Conservation (phyloP, 2,888 invertebrate species). For the Drosophila mayaguana region DNA sequence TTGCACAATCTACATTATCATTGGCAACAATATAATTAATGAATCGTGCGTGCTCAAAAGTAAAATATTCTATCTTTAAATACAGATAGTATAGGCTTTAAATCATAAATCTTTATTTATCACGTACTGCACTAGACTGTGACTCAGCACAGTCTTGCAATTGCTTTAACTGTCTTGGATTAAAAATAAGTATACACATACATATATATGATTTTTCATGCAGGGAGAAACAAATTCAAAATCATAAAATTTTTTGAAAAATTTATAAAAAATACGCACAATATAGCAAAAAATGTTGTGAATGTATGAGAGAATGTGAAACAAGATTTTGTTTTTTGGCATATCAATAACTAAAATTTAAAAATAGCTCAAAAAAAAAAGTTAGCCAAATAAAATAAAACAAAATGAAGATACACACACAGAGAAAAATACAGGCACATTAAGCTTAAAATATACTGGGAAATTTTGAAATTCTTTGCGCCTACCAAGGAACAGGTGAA, state of each 20-base stretch:
- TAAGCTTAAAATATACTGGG: constrained; percentile 48
- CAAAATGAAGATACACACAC: constrained; percentile 16
- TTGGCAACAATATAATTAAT: not conserved
- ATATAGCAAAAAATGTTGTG: constrained; percentile 6
- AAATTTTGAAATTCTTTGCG: constrained; percentile 50
- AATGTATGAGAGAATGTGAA: constrained; percentile 28
- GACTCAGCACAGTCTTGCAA: constrained; percentile 11
- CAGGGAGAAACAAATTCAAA: not conserved
- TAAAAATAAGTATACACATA: not conserved
- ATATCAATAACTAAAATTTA: constrained; percentile 82
- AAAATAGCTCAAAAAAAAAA: constrained; percentile 67
- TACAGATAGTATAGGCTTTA: not conserved
- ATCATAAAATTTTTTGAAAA: constrained; percentile 36
- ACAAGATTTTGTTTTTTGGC: constrained; percentile 66
- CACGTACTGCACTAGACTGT: constrained; percentile 51
- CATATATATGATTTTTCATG: not conserved
- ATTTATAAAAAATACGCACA: constrained; percentile 49
- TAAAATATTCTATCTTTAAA: constrained; percentile 17
- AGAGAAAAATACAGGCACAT: constrained; percentile 41
- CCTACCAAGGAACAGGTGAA: constrained; percentile 45
- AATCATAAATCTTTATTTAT: constrained; percentile 2
- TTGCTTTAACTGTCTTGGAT: constrained; percentile 1
- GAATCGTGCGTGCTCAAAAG: constrained; percentile 31
- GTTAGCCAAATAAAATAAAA: constrained; percentile 45
- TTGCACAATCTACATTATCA: not conserved